These are phyloP conservation scores for Gibbula magus DNA, from an alignment of 2,888 invertebrate species.

Conservation along the genomic window DNA sequence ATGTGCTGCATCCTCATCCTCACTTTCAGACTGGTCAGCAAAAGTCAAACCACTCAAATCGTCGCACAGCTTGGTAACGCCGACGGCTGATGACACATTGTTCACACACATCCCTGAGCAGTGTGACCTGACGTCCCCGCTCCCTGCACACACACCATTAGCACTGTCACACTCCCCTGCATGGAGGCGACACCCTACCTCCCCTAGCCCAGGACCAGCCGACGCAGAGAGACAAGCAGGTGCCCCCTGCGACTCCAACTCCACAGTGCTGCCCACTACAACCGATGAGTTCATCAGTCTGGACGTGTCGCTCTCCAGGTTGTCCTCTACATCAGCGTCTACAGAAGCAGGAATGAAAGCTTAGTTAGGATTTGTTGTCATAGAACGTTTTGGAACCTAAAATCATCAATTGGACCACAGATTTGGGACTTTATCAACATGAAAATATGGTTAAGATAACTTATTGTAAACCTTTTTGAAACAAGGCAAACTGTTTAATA, in stretches of 20 bases:
- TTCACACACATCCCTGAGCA: not conserved
- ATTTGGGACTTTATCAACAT: too few relatives aligned
- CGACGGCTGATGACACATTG: not conserved
- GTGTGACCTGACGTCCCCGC: slow-evolving; percentile 11
- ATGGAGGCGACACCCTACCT: not conserved
- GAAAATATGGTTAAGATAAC: too few relatives aligned
- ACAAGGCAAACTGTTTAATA: too few relatives aligned
- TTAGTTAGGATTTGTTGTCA: too few relatives aligned
- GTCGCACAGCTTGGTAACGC: not conserved
- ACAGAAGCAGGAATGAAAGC: not conserved
- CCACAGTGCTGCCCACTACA: not conserved
- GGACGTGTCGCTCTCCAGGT: slow-evolving; percentile 70
- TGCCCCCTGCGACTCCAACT: not conserved
- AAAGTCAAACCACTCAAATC: slow-evolving; percentile 19
- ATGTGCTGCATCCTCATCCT: not conserved
- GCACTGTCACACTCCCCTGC: not conserved
- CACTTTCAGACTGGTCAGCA: slow-evolving; percentile 11
- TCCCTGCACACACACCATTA: not conserved
- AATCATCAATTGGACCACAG: too few relatives aligned
- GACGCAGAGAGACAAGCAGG: not conserved
- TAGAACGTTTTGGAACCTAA: too few relatives aligned
- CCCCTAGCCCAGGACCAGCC: not conserved
- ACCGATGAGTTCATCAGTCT: slow-evolving; percentile 20
- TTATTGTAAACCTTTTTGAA: too few relatives aligned
- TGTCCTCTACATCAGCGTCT: slow-evolving; percentile 76